A percentile compares a stretch with the other conserved stretches of the same genome.
phyloP scores from a whole-genome alignment of 2,113 vertebrate species.

The Empidonax alnorum region DNA sequence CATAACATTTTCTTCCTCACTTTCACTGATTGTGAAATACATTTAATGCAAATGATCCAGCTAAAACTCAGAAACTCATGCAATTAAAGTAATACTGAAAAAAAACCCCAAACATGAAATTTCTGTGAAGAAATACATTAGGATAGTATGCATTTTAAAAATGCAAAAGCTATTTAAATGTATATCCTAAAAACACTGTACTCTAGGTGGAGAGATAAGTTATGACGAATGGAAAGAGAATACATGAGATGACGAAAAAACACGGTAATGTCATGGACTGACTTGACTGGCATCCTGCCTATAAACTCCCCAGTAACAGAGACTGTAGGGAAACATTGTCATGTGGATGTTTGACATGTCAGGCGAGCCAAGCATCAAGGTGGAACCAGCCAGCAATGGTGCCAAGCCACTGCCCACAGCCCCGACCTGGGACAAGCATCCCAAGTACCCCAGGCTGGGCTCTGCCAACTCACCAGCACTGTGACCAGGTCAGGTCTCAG shows the following conservation, averaged over 20 bases:
- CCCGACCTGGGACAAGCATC: background rate
- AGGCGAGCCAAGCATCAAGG: background rate
- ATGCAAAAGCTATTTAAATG: background rate
- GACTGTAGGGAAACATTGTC: background rate
- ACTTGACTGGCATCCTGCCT: background rate
- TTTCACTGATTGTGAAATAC: background rate
- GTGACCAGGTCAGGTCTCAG: background rate
- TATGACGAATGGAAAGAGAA: background rate
- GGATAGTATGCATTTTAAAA: background rate
- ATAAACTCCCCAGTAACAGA: background rate
- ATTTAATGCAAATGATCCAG: background rate
- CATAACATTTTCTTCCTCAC: background rate
- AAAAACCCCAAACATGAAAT: background rate
- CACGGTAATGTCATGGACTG: background rate
- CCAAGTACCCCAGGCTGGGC: fast-evolving
- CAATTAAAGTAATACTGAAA: background rate
- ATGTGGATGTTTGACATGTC: background rate
- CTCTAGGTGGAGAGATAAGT: background rate
- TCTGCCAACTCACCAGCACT: fast-evolving
- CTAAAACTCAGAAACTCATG: background rate
- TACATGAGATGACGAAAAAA: background rate
- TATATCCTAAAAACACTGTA: background rate
- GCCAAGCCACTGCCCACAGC: background rate
- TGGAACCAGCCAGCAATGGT: background rate
- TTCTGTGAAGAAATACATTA: background rate